phyloP scores from a whole-genome alignment of 2,113 vertebrate genomes.

The Buteo buteo region DNA sequence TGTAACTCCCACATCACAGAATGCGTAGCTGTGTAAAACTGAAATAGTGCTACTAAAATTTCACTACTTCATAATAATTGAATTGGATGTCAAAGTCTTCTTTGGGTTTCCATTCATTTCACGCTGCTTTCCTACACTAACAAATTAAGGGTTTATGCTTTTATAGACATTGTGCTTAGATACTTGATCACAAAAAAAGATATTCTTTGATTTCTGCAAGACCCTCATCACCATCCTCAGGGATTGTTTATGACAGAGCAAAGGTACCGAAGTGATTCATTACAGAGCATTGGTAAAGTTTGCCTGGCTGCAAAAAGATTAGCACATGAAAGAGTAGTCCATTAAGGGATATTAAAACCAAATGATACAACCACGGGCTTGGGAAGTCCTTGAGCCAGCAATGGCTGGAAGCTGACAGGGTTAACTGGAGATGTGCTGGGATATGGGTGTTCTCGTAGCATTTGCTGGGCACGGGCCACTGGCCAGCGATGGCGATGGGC shows the following conservation, averaged over 20 bases:
- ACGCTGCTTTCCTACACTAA: background rate
- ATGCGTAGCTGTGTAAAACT: background rate
- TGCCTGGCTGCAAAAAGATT: background rate
- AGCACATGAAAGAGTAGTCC: background rate
- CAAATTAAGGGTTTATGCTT: background rate
- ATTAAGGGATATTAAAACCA: background rate
- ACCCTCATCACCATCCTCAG: background rate
- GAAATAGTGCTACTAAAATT: background rate
- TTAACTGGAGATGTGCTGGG: background rate
- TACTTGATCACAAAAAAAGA: background rate
- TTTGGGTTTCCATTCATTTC: background rate
- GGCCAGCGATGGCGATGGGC: background rate
- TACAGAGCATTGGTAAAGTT: background rate
- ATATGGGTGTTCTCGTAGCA: accelerated
- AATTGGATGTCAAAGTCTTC: background rate
- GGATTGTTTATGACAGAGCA: background rate
- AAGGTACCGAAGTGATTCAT: background rate
- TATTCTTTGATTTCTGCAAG: background rate
- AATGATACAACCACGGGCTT: background rate
- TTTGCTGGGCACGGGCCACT: background rate
- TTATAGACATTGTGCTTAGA: background rate
- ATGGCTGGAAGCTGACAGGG: background rate
- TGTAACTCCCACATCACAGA: background rate
- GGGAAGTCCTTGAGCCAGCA: background rate
- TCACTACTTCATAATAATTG: background rate